These are phyloP conservation scores for Sebastes oblongus DNA, from an alignment of 2,797 vertebrate genomes.

Conservation along the genomic window DNA sequence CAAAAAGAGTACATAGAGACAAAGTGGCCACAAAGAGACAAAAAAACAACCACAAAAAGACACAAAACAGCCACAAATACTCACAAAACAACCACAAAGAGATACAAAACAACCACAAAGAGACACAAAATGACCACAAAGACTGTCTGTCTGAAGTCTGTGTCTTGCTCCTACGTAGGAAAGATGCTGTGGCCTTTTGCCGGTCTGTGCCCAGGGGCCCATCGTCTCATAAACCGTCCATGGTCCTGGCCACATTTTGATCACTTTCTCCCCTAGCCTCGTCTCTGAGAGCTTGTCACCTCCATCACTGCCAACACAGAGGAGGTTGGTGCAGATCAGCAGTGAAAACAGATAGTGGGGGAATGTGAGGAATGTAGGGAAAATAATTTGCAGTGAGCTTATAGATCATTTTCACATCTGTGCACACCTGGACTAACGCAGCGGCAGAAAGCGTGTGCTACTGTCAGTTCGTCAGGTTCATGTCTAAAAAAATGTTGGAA, in stretches of 20 bases:
- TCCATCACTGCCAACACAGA: conserved; percentile 2
- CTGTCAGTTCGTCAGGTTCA: background rate
- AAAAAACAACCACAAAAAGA: too few species aligned
- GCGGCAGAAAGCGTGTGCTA: background rate
- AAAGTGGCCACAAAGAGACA: too few species aligned
- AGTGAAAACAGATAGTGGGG: conserved; percentile 1
- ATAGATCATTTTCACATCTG: conserved; percentile 36
- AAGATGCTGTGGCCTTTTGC: fast-evolving
- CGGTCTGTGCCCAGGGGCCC: too few species aligned
- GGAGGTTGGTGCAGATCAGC: background rate
- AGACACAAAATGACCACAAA: background rate
- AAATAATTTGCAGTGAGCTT: conserved; percentile 25
- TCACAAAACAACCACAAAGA: too few species aligned
- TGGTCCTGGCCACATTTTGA: background rate
- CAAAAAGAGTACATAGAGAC: fast-evolving
- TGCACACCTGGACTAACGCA: conserved; percentile 5
- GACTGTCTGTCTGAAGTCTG: background rate
- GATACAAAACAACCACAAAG: background rate
- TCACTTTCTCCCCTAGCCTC: background rate
- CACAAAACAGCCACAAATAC: fast-evolving
- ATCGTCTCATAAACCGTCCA: too few species aligned
- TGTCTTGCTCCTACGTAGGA: too few species aligned
- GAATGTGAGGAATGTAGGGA: conserved; percentile 53
- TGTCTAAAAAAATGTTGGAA: background rate
- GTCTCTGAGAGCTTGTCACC: background rate